Base-by-base conservation (phyloP, 2,113 vertebrate genomes). In the Lota lota region DNA sequence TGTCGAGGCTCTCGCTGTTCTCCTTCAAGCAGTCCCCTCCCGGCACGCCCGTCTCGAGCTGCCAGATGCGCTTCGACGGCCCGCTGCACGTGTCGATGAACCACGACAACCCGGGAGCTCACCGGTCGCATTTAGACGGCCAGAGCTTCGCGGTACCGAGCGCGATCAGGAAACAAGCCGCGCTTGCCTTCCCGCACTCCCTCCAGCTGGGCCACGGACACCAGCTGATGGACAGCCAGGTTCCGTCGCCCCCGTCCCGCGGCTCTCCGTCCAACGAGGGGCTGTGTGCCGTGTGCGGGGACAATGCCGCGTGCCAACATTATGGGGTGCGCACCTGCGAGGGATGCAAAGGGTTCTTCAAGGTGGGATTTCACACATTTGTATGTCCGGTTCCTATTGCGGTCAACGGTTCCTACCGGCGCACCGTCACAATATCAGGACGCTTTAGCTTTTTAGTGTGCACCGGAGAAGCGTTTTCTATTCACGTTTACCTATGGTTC, bases 11-110 rank as follows among this genome's bases (percentile, higher is more conserved):
- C 28, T 98, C 97, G 68, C 92, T 99, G 69, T 99, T 99, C 92
- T 98, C 97, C 79, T 98, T 99, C 90, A 98, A 99, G 86, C 97
- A 99, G 85, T 98, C 97, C 0, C 97, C 97, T 18, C 97, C 97
- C 0, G 96, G 95, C 14, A 98, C 96, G 16, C 97, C 97, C 0
- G 96, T 96, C 22, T 96, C 97, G 78, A 99, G 97, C 89, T 99
- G 97, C 83, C 97, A 99, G 92, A 99, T 99, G 97, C 94, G 97
- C 75, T 99, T 99, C 83, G 97, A 99, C 50, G 96, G 95, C 63
- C 93, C 96, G 61, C 94, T 98, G 57, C 97, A 97, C 76, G 95
- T 97, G 3, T 94, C 95, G 84, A 95, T 98, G 94, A 93, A 88
- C 91, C 88, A 96, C 15, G 97, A 98, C 83, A 87, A 92, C 12